Percentiles rank a stretch among this genome's conserved stretches.
Conservation (phyloP, 2,113 vertebrate genomes). For the Petroica traversi region DNA sequence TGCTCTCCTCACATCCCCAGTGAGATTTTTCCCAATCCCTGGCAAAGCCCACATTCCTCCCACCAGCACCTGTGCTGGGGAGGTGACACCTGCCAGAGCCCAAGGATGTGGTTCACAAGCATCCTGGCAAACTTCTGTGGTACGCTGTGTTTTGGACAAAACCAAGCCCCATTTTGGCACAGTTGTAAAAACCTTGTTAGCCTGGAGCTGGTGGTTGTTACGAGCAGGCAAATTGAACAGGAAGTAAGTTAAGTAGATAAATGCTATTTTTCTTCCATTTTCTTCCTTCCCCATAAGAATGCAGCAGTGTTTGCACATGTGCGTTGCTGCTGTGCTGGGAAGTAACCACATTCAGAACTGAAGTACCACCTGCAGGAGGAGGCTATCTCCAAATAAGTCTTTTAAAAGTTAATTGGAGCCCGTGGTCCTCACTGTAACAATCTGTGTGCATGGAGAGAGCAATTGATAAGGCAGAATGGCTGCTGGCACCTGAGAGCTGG, state of each 20-base stretch:
- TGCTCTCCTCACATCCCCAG: neutral
- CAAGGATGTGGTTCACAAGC: accelerated
- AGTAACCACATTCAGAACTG: neutral
- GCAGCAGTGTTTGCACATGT: neutral
- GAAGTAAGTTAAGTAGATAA: conserved; percentile 14
- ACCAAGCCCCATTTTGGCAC: neutral
- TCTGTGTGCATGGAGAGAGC: neutral
- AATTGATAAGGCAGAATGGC: neutral
- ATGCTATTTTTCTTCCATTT: neutral
- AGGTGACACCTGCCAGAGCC: neutral
- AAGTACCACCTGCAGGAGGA: neutral
- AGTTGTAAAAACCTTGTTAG: neutral
- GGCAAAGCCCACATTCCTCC: accelerated
- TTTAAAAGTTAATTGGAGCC: neutral
- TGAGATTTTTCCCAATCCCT: accelerated
- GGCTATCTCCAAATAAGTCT: neutral
- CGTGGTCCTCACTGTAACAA: neutral
- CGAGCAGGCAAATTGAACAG: neutral
- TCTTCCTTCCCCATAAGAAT: neutral
- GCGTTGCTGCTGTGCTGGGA: neutral
- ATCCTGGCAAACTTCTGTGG: too few species aligned
- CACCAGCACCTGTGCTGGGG: neutral
- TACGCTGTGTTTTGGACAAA: neutral
- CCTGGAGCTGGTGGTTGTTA: neutral
- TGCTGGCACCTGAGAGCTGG: neutral